Evolutionary conservation across 2,113 vertebrate species (phyloP), one percentile per base, ranked within the genome.

Genomic region (Ictalurus punctatus): DNA sequence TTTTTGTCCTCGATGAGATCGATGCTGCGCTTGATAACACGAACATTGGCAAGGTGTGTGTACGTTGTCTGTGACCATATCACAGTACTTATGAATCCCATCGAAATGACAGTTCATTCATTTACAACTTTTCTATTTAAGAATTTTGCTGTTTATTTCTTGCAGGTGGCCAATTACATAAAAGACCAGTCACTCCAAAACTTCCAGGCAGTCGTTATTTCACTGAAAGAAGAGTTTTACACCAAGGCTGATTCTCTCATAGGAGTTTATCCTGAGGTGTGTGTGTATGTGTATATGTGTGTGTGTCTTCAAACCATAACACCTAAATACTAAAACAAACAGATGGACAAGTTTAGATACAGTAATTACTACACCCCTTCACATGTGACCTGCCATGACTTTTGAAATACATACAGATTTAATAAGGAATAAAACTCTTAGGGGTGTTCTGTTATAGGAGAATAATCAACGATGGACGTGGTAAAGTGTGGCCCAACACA

Each of bases 11-110:
- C 93, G 97, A 98, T 91, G 97, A 98, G 94, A 98, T 98, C 1
- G 97, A 98, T 40, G 97, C 97, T 1, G 97, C 97, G 12, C 93
- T 98, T 89, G 97, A 98, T 95, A 98, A 98, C 94, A 98, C 97
- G 88, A 98, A 98, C 93, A 98, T 98, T 34, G 97, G 97, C 83
- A 98, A 98, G 96, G 97, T 98, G 23, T 25, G 81, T 63, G 58
- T 1, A 83, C 4, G 30, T 19, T 25, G 0, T 61, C 19, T 82
- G 2, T 61, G 8, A 83, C 14, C 40, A 59, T 12, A 37, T 83
- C 19, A 37, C 19, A 83, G 23, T 14, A 25, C 5, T 25, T 25
- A 40, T 37, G 5, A 23, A 82, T 37, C 7, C 7, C 30, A 63
- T 25, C 25, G 23, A 40, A 61, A 83, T 40, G 6, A 13, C 1